Evolutionary conservation across 2,888 invertebrate species (phyloP).

Genomic region (Chorisops tibialis): DNA sequence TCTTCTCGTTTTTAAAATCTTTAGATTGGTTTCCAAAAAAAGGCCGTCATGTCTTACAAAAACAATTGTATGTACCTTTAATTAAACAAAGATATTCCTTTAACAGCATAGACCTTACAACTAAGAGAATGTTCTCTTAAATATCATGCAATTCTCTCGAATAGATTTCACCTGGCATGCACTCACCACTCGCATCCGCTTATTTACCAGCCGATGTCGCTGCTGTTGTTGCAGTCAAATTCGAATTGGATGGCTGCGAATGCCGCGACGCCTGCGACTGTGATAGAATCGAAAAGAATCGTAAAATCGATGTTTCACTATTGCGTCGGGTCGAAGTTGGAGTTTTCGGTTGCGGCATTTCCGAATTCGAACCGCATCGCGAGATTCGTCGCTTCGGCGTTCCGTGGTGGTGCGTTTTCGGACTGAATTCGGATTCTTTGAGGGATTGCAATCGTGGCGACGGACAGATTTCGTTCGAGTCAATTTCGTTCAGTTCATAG

Average conservation of each 20-base stretch:
- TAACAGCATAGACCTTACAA: no score
- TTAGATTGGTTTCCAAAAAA: no score
- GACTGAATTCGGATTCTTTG: constrained; percentile 34
- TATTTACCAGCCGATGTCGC: constrained; percentile 6
- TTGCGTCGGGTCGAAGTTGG: constrained; percentile 49
- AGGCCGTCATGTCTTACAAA: no score
- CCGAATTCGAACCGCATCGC: constrained; percentile 32
- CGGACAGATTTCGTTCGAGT: constrained; percentile 27
- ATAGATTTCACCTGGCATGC: no score
- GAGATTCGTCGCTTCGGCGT: constrained; percentile 39
- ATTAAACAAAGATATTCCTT: no score
- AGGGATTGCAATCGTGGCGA: constrained; percentile 47
- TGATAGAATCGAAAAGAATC: constrained; percentile 47
- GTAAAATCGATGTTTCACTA: constrained; percentile 48
- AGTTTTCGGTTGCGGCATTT: constrained; percentile 40
- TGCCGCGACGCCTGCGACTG: constrained; percentile 20
- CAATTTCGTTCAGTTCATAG: not conserved
- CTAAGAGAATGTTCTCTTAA: no score
- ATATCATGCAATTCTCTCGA: no score
- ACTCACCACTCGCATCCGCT: no score
- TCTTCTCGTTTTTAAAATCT: no score
- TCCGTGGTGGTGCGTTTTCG: constrained; percentile 43
- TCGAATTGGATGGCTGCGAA: not conserved
- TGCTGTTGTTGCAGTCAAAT: not conserved
- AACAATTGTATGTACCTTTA: no score